A percentile compares a stretch with the other conserved stretches of the same genome.
phyloP scores from a whole-genome alignment of 2,113 vertebrate genomes.

The Callopanchax toddi region DNA sequence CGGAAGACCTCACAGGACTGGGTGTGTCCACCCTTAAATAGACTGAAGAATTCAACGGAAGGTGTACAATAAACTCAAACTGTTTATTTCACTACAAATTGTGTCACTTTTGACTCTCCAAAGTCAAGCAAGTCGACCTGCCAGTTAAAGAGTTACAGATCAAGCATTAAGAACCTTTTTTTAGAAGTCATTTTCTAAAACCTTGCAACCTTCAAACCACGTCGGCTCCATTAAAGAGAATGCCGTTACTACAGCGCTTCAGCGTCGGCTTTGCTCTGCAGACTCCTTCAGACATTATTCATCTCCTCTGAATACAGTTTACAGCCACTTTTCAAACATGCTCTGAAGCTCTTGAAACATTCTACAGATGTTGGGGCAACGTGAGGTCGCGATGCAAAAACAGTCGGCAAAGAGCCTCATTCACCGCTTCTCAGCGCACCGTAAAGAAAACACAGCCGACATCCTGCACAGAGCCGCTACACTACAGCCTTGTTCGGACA shows the following conservation, averaged over 20 bases:
- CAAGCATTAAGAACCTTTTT: too few relatives aligned
- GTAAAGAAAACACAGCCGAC: not conserved
- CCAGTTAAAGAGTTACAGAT: too few relatives aligned
- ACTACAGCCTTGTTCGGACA: not conserved
- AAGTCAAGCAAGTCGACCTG: too few relatives aligned
- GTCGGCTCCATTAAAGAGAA: too few relatives aligned
- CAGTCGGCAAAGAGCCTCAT: not conserved
- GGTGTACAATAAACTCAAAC: too few relatives aligned
- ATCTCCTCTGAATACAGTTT: not conserved
- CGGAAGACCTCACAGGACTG: too few relatives aligned
- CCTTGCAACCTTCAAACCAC: too few relatives aligned
- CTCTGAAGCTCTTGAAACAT: not conserved
- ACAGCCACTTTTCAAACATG: not conserved
- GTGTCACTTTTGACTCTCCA: too few relatives aligned
- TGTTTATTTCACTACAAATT: too few relatives aligned
- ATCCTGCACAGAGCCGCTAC: not conserved
- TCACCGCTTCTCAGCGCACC: not conserved
- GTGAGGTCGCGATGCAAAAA: not conserved
- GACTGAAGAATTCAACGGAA: too few relatives aligned
- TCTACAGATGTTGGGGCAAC: not conserved
- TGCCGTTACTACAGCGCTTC: not conserved
- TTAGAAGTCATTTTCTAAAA: too few relatives aligned
- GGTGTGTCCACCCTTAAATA: too few relatives aligned
- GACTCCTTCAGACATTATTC: not conserved
- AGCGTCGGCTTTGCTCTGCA: not conserved